Percentiles rank a stretch among this genome's conserved stretches.
phyloP scores from a whole-genome alignment of 2,888 invertebrate species.

The Plebejus anna region DNA sequence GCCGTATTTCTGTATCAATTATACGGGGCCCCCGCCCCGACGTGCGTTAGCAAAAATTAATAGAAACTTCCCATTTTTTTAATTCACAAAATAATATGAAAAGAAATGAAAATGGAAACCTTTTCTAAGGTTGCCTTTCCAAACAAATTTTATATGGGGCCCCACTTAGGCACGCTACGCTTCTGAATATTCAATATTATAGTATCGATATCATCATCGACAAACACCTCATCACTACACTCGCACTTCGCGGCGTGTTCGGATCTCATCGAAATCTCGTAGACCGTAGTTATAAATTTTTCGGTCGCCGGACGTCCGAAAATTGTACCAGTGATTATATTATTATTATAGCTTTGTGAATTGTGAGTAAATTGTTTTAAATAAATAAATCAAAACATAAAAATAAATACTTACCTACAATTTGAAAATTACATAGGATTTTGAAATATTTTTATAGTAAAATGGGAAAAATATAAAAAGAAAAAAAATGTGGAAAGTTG shows the following conservation, averaged over 20 bases:
- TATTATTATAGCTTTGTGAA: neutral
- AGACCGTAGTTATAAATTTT: slow-evolving; percentile 4
- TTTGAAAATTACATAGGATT: neutral
- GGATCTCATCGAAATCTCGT: neutral
- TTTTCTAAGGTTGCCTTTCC: too few relatives aligned
- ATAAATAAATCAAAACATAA: neutral
- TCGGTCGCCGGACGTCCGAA: slow-evolving; percentile 25
- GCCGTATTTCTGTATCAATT: too few relatives aligned
- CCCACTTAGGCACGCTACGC: too few relatives aligned
- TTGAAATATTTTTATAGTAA: neutral
- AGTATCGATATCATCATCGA: neutral
- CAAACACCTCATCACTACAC: neutral
- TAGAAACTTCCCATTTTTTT: too few relatives aligned
- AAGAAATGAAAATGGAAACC: too few relatives aligned
- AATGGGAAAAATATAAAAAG: neutral
- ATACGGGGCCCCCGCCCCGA: too few relatives aligned
- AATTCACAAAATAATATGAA: too few relatives aligned
- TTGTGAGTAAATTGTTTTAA: neutral
- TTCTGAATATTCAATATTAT: neutral
- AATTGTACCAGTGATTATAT: neutral
- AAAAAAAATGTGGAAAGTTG: too few relatives aligned
- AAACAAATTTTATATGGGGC: too few relatives aligned
- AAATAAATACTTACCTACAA: neutral
- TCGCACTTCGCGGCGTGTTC: neutral
- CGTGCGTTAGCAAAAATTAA: too few relatives aligned